Evolutionary conservation across 2,888 invertebrate species (phyloP).

Genomic region (Ornithoptera alexandrae): DNA sequence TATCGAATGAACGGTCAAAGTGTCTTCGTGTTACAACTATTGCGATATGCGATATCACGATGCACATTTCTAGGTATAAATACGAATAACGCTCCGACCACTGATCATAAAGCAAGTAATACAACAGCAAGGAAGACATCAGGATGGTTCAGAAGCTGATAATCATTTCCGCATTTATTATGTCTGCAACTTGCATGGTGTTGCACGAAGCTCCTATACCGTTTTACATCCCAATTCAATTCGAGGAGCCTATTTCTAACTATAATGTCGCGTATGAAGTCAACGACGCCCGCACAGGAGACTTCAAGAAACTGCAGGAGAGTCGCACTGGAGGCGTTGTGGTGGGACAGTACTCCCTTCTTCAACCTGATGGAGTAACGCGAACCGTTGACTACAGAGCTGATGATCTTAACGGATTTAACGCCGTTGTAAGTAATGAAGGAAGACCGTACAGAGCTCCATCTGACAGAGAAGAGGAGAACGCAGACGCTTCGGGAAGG

Average conservation of each 20-base stretch:
- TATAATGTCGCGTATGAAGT: constrained; percentile 80
- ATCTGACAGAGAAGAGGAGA: constrained; percentile 4
- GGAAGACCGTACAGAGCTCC: not conserved
- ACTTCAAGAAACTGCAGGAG: constrained; percentile 77
- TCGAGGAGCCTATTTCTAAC: constrained; percentile 37
- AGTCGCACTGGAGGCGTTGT: constrained; percentile 73
- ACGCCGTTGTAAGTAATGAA: constrained; percentile 71
- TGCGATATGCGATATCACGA: constrained; percentile 8
- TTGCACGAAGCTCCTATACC: constrained; percentile 50
- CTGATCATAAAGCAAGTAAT: not conserved
- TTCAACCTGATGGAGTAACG: constrained; percentile 77
- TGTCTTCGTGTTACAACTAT: constrained; percentile 11
- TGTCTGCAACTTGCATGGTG: constrained; percentile 60
- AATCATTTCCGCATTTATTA: constrained; percentile 45
- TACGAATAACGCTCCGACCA: not conserved
- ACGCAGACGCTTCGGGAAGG: not conserved
- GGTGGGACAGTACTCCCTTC: constrained; percentile 75
- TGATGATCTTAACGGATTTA: constrained; percentile 75
- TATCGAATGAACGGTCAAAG: constrained; percentile 2
- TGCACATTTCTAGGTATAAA: constrained; percentile 15
- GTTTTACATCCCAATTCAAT: constrained; percentile 33
- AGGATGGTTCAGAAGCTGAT: constrained; percentile 21
- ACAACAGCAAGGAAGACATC: not conserved
- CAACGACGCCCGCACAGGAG: constrained; percentile 75
- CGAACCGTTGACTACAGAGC: constrained; percentile 79